Base-by-base conservation (phyloP, 2,797 vertebrate genomes). In the Lacerta bilineata region DNA sequence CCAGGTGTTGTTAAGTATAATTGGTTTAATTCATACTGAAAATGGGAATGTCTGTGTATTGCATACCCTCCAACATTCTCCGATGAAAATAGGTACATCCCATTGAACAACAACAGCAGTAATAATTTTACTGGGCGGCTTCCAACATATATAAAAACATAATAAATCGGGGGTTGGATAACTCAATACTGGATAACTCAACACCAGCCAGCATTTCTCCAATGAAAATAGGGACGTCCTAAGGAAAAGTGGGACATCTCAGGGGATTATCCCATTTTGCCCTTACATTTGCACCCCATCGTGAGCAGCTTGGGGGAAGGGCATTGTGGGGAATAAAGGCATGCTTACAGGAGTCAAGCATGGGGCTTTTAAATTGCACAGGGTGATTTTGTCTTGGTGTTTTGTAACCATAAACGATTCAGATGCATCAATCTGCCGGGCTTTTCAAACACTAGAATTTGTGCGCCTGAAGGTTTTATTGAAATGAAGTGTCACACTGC, bases 381-480 rank as follows among this genome's bases (percentile, higher is more conserved):
- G 11, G 50, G 59, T 36, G 69, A 17, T 55, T 84, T 72, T 75
- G 43, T 41, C 55, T 20, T 7, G 29, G 83, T 76, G 84, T 77
- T 77, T 84, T 74, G 43, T 75, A 82, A 46, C 25, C 8, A 18
- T 46, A 82, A 66, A 64, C 25, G 55, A 82, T 75, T 81, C 55
- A 33, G 55, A 75, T 46, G 61, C 61, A 0, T 64, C 61, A 74
- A 76, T 82, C 59, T 39, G 39, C 17, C 50, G 23, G 59, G 79
- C 20, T 76, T 83, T 64, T 76, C 33, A 76, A 36, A 66, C 13
- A 18, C 8, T 68, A 69, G 80, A 55, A 50, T 75, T 10, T 82
- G 23, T 2, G 29, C 4, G 36, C 27, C 55, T 39, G 36, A 46
- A 50, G 59, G 36, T 46, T 82, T 87, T 76, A 76, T 50, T 46